phyloP scores from a whole-genome alignment of 64 coral and sea anemone species.

The Stylophora pistillata region DNA sequence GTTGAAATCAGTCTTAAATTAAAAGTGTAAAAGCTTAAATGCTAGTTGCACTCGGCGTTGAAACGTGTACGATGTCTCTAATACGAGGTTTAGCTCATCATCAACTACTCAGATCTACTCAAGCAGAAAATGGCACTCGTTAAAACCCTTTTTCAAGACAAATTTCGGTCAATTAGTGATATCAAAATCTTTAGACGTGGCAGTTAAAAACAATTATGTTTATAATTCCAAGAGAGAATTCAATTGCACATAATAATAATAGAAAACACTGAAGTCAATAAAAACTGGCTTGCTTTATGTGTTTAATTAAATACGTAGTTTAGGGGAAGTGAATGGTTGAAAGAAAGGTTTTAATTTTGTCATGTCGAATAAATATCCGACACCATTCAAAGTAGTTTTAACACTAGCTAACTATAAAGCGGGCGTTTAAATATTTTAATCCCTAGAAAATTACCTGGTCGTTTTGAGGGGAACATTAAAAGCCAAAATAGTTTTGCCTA shows the following conservation, averaged over 20 bases:
- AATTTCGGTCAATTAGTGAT: constrained; percentile 66
- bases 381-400: constrained; percentile 53
- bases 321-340: constrained; percentile 47
- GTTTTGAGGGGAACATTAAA: constrained; percentile 1
- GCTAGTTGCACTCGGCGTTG: background rate
- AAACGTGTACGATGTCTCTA: background rate
- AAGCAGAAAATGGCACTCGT: constrained; percentile 7
- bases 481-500: background rate
- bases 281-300: constrained; percentile 54
- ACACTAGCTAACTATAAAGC: constrained; percentile 26
- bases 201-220: constrained; percentile 72
- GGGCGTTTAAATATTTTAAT: constrained; percentile 8
- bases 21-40: background rate
- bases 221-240: constrained; percentile 63
- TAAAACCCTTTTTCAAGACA: constrained; percentile 44
- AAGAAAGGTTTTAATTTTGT: constrained; percentile 67
- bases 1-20: constrained; percentile 5
- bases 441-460: background rate
- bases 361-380: constrained; percentile 58
- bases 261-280: constrained; percentile 73
- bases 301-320: constrained; percentile 61
- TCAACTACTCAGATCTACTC: constrained; percentile 12
- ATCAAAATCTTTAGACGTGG: constrained; percentile 30
- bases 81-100: background rate
- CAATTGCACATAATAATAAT: constrained; percentile 57